These are phyloP conservation scores for Rhinoderma darwinii DNA, from an alignment of 2,113 vertebrate genomes.

Conservation along the genomic window DNA sequence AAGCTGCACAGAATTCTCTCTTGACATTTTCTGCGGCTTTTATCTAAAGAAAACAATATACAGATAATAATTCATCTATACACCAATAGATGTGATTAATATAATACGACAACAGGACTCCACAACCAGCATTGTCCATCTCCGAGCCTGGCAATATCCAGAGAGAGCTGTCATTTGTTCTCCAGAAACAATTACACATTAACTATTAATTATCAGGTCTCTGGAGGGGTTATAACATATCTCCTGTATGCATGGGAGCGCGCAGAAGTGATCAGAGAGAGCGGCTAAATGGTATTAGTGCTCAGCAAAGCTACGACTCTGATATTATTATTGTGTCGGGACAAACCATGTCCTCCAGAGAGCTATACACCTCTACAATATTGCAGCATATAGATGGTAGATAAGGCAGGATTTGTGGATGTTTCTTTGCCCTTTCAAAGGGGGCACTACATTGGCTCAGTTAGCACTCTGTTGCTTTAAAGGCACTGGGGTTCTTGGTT, in stretches of 20 bases:
- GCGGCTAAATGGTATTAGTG: not conserved
- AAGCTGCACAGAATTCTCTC: constrained; percentile 14
- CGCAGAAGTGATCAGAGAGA: not conserved
- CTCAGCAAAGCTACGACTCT: not conserved
- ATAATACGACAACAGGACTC: not conserved
- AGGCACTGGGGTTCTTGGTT: too few species aligned
- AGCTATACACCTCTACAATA: too few species aligned
- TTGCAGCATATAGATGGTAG: too few species aligned
- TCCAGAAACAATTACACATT: constrained; percentile 11
- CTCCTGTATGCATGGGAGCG: not conserved
- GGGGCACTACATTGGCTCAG: too few species aligned
- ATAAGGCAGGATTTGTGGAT: too few species aligned
- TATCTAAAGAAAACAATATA: constrained; percentile 23
- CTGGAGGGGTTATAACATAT: not conserved
- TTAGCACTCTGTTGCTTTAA: too few species aligned
- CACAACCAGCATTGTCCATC: not conserved
- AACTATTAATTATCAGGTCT: constrained; percentile 1
- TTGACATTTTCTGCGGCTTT: constrained; percentile 32
- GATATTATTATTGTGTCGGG: not conserved
- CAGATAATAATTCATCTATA: not conserved
- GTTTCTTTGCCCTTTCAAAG: too few species aligned
- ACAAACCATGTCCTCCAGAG: too few species aligned
- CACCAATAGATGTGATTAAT: not conserved
- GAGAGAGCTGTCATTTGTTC: not conserved
- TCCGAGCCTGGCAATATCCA: not conserved